phyloP scores from a whole-genome alignment of 30 jellyfish, hydroid and myxozoan genomes.

The Hydractinia echinata region DNA sequence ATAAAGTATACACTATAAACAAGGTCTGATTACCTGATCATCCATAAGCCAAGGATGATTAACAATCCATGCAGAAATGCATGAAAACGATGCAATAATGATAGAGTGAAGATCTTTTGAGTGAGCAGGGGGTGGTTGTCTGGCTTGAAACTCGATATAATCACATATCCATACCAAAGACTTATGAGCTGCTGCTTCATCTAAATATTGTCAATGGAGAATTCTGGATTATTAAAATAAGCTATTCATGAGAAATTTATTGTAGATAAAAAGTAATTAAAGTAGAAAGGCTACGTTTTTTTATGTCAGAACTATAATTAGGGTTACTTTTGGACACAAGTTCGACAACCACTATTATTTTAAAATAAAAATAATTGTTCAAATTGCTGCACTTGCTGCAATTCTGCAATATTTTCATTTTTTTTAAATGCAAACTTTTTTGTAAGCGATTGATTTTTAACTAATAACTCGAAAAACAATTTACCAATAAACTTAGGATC shows the following conservation, averaged over 20 bases:
- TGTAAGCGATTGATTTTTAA: no score
- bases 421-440: no score
- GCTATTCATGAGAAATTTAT: no score
- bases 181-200: constrained; percentile 56
- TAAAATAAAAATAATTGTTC: no score
- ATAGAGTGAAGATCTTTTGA: constrained; percentile 89
- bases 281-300: no score
- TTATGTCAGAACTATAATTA: no score
- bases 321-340: no score
- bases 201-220: constrained; percentile 17
- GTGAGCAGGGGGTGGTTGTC: constrained; percentile 90
- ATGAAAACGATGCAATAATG: constrained; percentile 85
- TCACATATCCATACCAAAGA: constrained; percentile 84
- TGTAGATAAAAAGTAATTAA: no score
- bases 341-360: no score
- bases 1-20: neutral
- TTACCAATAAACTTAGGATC: constrained; percentile 83
- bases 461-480: neutral
- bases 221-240: no score
- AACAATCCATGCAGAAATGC: constrained; percentile 79
- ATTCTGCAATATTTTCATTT: no score
- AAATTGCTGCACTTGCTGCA: no score
- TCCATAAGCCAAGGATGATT: constrained; percentile 92
- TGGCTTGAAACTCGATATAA: constrained; percentile 89
- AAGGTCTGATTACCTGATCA: constrained; percentile 48